Percentiles rank a stretch among this genome's conserved stretches.
These are phyloP conservation scores for Tetrax tetrax DNA, from an alignment of 2,113 vertebrate genomes.

Conservation along the genomic window DNA sequence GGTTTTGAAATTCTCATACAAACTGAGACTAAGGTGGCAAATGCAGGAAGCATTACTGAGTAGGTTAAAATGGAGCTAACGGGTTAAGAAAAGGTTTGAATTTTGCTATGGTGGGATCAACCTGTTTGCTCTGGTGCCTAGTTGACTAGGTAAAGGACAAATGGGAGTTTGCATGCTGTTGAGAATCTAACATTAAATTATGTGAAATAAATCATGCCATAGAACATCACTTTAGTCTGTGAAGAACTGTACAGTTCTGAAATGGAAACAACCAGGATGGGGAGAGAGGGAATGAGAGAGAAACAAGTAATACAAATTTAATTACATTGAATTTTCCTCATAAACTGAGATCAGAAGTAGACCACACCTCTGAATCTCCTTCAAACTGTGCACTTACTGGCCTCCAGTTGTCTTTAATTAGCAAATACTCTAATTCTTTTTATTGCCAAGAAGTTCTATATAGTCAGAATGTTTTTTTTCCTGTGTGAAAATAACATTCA, in stretches of 20 bases:
- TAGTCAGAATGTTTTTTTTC: background rate
- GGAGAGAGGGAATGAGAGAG: background rate
- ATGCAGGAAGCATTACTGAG: background rate
- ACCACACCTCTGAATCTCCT: background rate
- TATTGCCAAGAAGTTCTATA: background rate
- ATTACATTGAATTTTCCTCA: background rate
- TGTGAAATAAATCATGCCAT: background rate
- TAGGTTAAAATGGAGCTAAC: background rate
- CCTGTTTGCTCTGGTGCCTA: background rate
- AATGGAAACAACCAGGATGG: background rate
- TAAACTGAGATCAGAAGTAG: background rate
- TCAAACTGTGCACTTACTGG: background rate
- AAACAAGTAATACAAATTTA: background rate
- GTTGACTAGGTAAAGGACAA: background rate
- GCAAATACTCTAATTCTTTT: background rate
- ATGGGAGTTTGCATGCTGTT: background rate
- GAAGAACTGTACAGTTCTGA: background rate
- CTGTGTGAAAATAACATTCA: background rate
- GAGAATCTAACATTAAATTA: background rate
- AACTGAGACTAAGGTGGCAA: background rate
- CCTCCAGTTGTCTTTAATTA: background rate
- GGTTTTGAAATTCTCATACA: background rate
- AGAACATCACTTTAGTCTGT: background rate
- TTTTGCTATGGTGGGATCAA: background rate
- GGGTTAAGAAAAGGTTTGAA: background rate